Evolutionary conservation across 2,113 vertebrate species (phyloP), one percentile per base, ranked within the genome.

Genomic region (Centropus bengalensis): DNA sequence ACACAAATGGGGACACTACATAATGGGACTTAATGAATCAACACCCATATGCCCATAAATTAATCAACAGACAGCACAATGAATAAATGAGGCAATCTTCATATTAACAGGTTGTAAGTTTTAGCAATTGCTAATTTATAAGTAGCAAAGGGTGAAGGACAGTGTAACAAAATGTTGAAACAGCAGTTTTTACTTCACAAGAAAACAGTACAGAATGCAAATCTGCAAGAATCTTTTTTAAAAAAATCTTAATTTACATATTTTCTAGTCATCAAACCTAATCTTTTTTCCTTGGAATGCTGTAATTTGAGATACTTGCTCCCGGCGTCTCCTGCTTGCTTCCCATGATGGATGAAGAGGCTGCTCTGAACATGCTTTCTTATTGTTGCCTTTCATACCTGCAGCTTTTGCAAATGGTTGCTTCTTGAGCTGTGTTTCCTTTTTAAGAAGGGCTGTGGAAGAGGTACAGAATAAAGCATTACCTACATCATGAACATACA

Each of bases 301-400:
- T 96, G 98, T 83, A 88, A 99, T 99, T 91, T 99, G 98, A 92
- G 98, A 98, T 33, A 98, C 98, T 81, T 99, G 99, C 74, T 99
- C 98, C 88, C 98, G 99, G 68, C 98, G 98, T 84, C 98, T 99
- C 89, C 94, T 98, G 96, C 99, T 99, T 58, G 99, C 99, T 98
- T 99, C 99, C 99, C 99, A 99, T 0, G 99, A 99, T 10, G 99
- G 99, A 97, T 99, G 99, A 96, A 99, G 98, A 20, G 98, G 96
- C 60, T 98, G 97, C 28, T 98, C 95, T 55, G 86, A 74, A 45
- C 59, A 77, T n/a, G 95, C 91, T 52, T 96, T 97, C 77, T 88
- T 95, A n/a, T 10, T 89, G 71, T 73, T 38, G 16, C 22, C 54
- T 55, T 91, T 96, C 77, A 51, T 71, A 76, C 42, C 55, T 33